These are phyloP conservation scores for Scaptomyza caliginosa DNA, from an alignment of 2,888 invertebrate genomes.

Conservation along the genomic window DNA sequence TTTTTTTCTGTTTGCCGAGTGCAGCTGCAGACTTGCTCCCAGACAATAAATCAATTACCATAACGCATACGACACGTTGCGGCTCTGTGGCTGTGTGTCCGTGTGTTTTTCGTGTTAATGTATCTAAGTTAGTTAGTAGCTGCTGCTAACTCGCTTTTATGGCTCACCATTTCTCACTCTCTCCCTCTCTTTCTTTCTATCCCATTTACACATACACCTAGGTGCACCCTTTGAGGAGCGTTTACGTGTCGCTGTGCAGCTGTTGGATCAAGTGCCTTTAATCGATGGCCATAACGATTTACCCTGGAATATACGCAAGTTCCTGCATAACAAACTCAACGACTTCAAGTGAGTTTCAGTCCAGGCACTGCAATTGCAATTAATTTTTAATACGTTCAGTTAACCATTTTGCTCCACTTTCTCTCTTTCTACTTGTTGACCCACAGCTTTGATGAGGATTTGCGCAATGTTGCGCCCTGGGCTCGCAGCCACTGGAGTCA, in stretches of 20 bases:
- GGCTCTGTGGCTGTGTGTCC: neutral
- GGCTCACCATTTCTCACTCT: neutral
- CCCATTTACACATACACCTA: slow-evolving; percentile 33
- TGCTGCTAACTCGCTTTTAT: slow-evolving; percentile 37
- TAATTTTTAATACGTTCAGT: slow-evolving; percentile 39
- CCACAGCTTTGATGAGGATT: slow-evolving; percentile 88
- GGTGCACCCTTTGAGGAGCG: slow-evolving; percentile 91
- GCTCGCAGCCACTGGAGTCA: slow-evolving; percentile 90
- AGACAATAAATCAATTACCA: slow-evolving; percentile 78
- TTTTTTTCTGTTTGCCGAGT: neutral
- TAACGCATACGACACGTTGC: slow-evolving; percentile 68
- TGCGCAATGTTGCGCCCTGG: slow-evolving; percentile 89
- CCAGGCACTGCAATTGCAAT: slow-evolving; percentile 35
- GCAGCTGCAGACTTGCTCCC: neutral
- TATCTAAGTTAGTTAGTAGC: slow-evolving; percentile 60
- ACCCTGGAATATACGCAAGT: slow-evolving; percentile 95
- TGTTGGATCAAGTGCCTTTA: slow-evolving; percentile 91
- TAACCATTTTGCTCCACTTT: slow-evolving; percentile 13
- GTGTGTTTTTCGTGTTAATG: slow-evolving; percentile 47
- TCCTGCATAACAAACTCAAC: slow-evolving; percentile 93
- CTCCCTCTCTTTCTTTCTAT: neutral
- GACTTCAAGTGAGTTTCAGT: slow-evolving; percentile 88
- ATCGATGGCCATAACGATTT: slow-evolving; percentile 95
- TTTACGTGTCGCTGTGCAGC: slow-evolving; percentile 89
- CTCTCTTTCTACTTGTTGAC: neutral